A percentile compares a stretch with the other conserved stretches of the same genome.
Conservation (phyloP, 2,888 invertebrate species). For the Hirtodrosophila duncani region DNA sequence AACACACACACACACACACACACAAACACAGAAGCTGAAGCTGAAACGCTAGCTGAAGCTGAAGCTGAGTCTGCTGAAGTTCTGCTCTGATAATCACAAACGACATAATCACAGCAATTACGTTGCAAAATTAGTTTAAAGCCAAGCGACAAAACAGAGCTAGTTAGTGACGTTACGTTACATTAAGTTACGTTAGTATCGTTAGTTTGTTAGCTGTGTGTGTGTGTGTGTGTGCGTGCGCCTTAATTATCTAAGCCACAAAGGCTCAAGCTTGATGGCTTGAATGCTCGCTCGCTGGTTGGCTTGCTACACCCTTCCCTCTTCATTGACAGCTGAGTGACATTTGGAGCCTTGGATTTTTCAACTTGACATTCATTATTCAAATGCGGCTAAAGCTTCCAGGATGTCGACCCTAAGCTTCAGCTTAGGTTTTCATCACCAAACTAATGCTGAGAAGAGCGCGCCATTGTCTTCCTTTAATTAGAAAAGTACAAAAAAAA, state of each 20-base stretch:
- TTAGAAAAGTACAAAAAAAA: slow-evolving; percentile 38
- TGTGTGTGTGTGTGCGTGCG: neutral
- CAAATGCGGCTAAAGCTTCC: slow-evolving; percentile 45
- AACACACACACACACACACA: slow-evolving; percentile 14
- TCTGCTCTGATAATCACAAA: slow-evolving; percentile 54
- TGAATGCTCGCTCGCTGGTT: slow-evolving; percentile 23
- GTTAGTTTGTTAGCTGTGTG: slow-evolving; percentile 14
- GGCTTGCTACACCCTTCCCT: neutral
- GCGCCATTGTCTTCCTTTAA: slow-evolving; percentile 43
- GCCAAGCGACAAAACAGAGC: slow-evolving; percentile 32
- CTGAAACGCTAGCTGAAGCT: neutral
- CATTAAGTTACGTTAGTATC: slow-evolving; percentile 20
- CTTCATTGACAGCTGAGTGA: slow-evolving; percentile 35
- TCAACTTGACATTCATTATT: slow-evolving; percentile 48
- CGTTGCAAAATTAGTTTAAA: slow-evolving; percentile 59
- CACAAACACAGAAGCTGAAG: neutral
- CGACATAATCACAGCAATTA: slow-evolving; percentile 63
- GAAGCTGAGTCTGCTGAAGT: slow-evolving; percentile 5
- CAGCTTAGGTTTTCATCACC: slow-evolving; percentile 39
- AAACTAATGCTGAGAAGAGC: slow-evolving; percentile 28
- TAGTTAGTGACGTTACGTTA: slow-evolving; percentile 6
- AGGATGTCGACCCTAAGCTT: slow-evolving; percentile 21
- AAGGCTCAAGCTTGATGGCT: slow-evolving; percentile 14
- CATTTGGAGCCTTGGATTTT: slow-evolving; percentile 37
- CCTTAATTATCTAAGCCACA: slow-evolving; percentile 32